phyloP scores from a whole-genome alignment of 2,113 vertebrate genomes.

The Phalacrocorax carbo region DNA sequence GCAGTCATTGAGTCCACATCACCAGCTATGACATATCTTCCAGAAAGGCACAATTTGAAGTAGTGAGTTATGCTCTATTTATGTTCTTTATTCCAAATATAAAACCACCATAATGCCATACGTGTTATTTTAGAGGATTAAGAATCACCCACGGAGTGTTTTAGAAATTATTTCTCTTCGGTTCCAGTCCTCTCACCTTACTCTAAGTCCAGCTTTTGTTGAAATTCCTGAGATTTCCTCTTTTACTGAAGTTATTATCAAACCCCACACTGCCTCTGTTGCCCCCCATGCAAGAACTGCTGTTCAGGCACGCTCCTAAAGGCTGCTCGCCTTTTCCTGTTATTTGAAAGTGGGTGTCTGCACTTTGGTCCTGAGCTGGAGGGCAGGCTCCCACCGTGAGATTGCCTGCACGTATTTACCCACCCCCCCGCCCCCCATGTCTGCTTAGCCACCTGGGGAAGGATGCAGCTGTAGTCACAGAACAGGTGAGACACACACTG shows the following conservation, averaged over 20 bases:
- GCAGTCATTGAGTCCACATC: not conserved
- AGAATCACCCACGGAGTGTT: not conserved
- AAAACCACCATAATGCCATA: not conserved
- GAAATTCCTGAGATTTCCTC: not conserved
- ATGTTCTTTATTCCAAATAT: constrained; percentile 2
- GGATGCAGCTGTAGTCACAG: not conserved
- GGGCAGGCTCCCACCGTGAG: not conserved
- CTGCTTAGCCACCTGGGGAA: not conserved
- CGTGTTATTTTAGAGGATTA: not conserved
- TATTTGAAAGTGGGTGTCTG: not conserved
- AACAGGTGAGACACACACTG: accelerated
- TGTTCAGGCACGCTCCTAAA: not conserved
- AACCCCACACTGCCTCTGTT: not conserved
- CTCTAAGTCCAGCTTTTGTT: not conserved
- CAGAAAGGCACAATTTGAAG: not conserved
- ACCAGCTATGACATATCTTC: not conserved
- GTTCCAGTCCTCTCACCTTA: not conserved
- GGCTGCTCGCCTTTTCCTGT: not conserved
- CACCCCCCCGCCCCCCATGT: too few species aligned
- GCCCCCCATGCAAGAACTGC: not conserved
- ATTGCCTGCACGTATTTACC: not conserved
- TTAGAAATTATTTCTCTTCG: not conserved
- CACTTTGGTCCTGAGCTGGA: not conserved
- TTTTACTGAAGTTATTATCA: not conserved
- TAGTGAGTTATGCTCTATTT: not conserved